phyloP scores from a whole-genome alignment of 2,888 invertebrate genomes.

The Drosophila neoperkinsi region DNA sequence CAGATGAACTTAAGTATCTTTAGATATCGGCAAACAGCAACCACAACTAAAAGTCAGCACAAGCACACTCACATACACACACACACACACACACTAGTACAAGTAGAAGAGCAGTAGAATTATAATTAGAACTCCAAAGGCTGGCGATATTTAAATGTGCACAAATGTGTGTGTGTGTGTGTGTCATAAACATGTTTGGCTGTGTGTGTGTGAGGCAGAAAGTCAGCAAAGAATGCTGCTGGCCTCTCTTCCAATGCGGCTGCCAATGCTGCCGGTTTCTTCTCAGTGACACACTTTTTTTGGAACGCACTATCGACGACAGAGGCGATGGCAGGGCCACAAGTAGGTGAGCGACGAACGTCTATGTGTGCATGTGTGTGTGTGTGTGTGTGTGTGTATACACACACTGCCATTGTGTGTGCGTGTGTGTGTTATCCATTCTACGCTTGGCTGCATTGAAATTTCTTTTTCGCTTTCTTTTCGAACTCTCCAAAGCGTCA shows the following conservation, averaged over 20 bases:
- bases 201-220: slow-evolving; percentile 48
- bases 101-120: slow-evolving; percentile 10
- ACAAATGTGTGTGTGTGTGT: slow-evolving; percentile 9
- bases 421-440: slow-evolving; percentile 60
- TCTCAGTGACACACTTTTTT: slow-evolving; percentile 70
- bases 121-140: slow-evolving; percentile 57
- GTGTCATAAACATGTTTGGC: slow-evolving; percentile 1
- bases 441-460: slow-evolving; percentile 77
- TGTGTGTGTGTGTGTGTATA: slow-evolving; percentile 21
- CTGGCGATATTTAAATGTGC: slow-evolving; percentile 19
- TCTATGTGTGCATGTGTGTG: slow-evolving; percentile 7
- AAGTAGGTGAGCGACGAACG: slow-evolving; percentile 66
- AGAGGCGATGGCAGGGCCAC: slow-evolving; percentile 41
- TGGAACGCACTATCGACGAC: slow-evolving; percentile 21
- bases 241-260: slow-evolving; percentile 51
- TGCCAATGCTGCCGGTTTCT: slow-evolving; percentile 49
- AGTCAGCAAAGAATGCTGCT: slow-evolving; percentile 67
- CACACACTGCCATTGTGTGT: neutral
- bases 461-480: slow-evolving; percentile 79
- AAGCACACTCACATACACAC: slow-evolving; percentile 1
- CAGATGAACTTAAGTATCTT: slow-evolving; percentile 74
- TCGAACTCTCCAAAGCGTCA: slow-evolving; percentile 57
- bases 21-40: slow-evolving; percentile 50
- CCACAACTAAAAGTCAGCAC: slow-evolving; percentile 35
- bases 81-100: neutral